Base-by-base conservation (phyloP, 2,888 invertebrate species). In the Lycaena phlaeas region DNA sequence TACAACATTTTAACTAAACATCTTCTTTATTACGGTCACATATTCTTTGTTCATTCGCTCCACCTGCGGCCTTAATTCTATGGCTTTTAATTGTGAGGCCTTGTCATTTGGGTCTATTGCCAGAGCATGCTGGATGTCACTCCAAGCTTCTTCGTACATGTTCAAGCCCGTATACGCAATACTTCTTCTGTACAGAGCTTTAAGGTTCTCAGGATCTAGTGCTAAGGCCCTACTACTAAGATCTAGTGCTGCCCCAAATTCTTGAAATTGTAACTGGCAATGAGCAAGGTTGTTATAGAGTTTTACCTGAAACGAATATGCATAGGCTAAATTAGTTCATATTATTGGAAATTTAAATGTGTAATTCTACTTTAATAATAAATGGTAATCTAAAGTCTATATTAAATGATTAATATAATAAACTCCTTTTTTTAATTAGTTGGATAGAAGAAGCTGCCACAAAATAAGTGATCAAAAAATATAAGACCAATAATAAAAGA, bases 151-250 rank as follows among this genome's bases (percentile, higher is more conserved):
- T 39, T 91, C 90, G 50, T 88, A 89, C 67, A 92, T 87, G 27
- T 85, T 76, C 0, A 90, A 68, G 30, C 87, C 85, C 15, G 79
- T 72, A 77, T 89, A 85, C 0, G 96, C 93, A 68, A 91, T 88
- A 5, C 94, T 94, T 45, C 94, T 84, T 50, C 98, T 87, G 74
- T 96, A 99, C 0, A 93, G 75, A 0, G 94, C 96, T 71, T 99
- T 99, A 1, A 92, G 89, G 64, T 93, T 97, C 5, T 89, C 86
- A 0, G 89, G 73, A 54, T 95, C 92, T n/a, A 92, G 61, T 41
- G 88, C 87, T 2, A 99, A 69, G 0, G 92, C 95, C 55, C 90
- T 88, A 36, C 92, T 89, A 52, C 97, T 93, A 7, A 94, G 82
- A 27, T 86, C 77, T 18, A 92, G 63, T 0, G 89, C 90, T 44